Base-by-base conservation (phyloP, 2,888 invertebrate species). In the Lomographa bimaculata region DNA sequence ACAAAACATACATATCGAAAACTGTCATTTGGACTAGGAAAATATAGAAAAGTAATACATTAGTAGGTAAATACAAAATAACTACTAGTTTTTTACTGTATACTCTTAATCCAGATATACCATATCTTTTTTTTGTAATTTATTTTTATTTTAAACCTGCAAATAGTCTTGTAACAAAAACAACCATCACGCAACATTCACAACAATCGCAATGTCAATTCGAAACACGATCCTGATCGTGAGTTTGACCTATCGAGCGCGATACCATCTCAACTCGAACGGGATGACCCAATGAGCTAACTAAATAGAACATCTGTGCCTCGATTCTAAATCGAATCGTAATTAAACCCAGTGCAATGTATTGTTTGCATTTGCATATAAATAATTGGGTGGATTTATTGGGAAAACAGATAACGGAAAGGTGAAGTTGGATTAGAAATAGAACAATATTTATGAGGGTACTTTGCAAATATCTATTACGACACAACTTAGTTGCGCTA, bases 221-320 rank as follows among this genome's bases (percentile, higher is more conserved):
- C 63, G 53, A 33, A 17, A 29, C 18, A 23, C 33, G n/a, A 19
- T 26, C 60, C 47, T 56, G 56, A 57, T 68, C 61, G 66, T 65
- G 69, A 70, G 57, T 62, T 67, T 63, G 70, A 69, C 68, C 70
- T 73, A 75, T 73, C 69, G 64, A 62, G 48, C 54, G 64, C 60
- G 57, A 64, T 57, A 63, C 63, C 50, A 64, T 57, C 46, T 41
- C 42, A 71, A 74, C 69, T 61, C 52, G 65, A 64, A 49, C 64
- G 71, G 66, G 74, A 72, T 84, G 80, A 78, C 81, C 80, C 70
- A 85, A 69, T 78, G 65, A 68, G 68, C 14, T 80, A 85, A 84
- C 84, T 83, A 73, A 72, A 74, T 85, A 58, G 86, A 71, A 70
- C 83, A 84, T 86, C 85, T 63, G 58, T 64, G 56, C 53, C 66